Evolutionary conservation across 2,797 vertebrate genomes (phyloP), one percentile per base, ranked within the genome.

Genomic region (Podargus strigoides): DNA sequence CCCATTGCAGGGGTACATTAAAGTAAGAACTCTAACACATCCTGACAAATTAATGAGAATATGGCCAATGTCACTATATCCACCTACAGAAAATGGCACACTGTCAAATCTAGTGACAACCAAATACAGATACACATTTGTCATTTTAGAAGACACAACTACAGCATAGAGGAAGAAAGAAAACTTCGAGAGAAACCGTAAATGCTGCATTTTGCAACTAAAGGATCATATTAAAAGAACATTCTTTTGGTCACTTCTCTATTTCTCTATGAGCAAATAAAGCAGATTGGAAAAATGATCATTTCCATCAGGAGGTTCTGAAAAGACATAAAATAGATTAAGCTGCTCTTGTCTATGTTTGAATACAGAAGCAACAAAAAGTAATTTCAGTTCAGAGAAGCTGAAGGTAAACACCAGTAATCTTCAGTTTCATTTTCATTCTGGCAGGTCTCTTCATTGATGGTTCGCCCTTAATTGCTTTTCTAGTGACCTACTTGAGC

Each of bases 241-340:
- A 14, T 63, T 70, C 55, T 89, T 92, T 78, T 56, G 81, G 50
- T 32, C 90, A 74, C 68, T 83, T 74, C 89, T 81, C 68, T 70
- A 68, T 94, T 84, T 91, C 76, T 89, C 73, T 88, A 75, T 23
- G 37, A 86, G 55, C 83, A 89, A 97, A 92, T 77, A 93, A 89
- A 39, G 53, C 64, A 89, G 59, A 94, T 20, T 81, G 73, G 42
- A 85, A 96, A 85, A 96, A 96, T 84, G 75, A 97, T 95, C 87
- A 87, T 84, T 95, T 88, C 91, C 85, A 95, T 95, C 60, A 92
- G 95, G 92, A 94, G 93, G 53, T 84, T 96, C 88, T 85, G 82
- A 91, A 91, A 94, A 94, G 68, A 93, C 86, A 95, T 75, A 70
- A 95, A 96, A 94, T 67, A 96, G 95, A 97, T 96, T 95, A 94